phyloP scores from a whole-genome alignment of 2,888 invertebrate species.

The Horisme vitalbata region DNA sequence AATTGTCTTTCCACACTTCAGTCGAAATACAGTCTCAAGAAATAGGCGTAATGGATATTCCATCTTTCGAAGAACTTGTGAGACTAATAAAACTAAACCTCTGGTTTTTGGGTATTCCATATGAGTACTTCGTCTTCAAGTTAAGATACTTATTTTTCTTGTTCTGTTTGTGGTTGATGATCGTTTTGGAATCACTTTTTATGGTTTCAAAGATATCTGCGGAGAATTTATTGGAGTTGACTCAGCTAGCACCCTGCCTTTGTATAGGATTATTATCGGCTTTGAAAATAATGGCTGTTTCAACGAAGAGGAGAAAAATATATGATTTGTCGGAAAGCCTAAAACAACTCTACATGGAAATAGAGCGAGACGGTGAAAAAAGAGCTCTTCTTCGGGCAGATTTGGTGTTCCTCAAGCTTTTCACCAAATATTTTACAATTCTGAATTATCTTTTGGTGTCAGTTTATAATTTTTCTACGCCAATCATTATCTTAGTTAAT shows the following conservation, averaged over 20 bases:
- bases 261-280: constrained; percentile 51
- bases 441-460: constrained; percentile 57
- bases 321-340: constrained; percentile 47
- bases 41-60: constrained; percentile 43
- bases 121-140: constrained; percentile 40
- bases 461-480: constrained; percentile 63
- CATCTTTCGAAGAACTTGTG: constrained; percentile 53
- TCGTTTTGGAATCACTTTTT: constrained; percentile 46
- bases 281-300: constrained; percentile 48
- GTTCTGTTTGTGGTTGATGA: constrained; percentile 38
- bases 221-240: constrained; percentile 58
- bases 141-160: constrained; percentile 43
- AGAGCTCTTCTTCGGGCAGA: constrained; percentile 42
- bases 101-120: constrained; percentile 53
- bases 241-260: constrained; percentile 56
- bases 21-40: constrained; percentile 2
- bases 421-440: constrained; percentile 60
- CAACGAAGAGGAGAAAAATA: constrained; percentile 42
- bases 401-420: constrained; percentile 45
- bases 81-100: constrained; percentile 54
- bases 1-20: constrained; percentile 5
- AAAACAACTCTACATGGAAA: constrained; percentile 41
- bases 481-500: constrained; percentile 50
- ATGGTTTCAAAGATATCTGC: constrained; percentile 52
- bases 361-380: constrained; percentile 43